These are phyloP conservation scores for Saccopteryx leptura DNA, from an alignment of 2,113 vertebrate genomes.

Conservation along the genomic window DNA sequence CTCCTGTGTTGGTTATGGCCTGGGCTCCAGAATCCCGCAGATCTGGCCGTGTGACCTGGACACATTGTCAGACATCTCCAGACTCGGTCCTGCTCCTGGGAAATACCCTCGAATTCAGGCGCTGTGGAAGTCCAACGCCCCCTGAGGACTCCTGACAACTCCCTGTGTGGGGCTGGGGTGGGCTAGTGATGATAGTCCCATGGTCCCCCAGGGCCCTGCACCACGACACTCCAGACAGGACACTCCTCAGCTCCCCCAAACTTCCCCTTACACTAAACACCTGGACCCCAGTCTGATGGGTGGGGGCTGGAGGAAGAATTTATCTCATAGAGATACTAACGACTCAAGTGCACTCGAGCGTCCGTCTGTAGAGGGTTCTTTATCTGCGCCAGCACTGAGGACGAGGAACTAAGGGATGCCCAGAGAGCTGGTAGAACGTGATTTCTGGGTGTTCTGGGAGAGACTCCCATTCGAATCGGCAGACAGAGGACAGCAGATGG, in stretches of 20 bases:
- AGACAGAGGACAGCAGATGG: too few species aligned
- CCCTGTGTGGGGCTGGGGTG: background rate
- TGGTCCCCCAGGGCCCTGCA: background rate
- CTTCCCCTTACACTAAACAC: background rate
- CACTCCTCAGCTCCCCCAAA: background rate
- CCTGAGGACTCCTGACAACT: background rate
- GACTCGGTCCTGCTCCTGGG: rapidly evolving
- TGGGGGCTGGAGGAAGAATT: background rate
- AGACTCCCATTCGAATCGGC: too few species aligned
- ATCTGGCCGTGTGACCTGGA: background rate
- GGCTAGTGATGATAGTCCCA: rapidly evolving
- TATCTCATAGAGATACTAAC: background rate
- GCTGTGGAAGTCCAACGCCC: background rate
- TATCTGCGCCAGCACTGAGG: background rate
- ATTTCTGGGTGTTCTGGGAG: background rate
- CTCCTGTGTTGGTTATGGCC: rapidly evolving
- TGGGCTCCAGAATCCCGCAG: background rate
- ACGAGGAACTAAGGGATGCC: background rate
- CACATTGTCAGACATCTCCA: background rate
- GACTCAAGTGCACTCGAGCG: rapidly evolving
- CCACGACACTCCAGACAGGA: background rate
- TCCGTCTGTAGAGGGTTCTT: background rate
- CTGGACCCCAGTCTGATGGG: background rate
- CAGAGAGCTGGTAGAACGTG: background rate
- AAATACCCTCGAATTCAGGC: background rate